These are phyloP conservation scores for Diplogasteroides magnus DNA, from an alignment of 1,140 invertebrate genomes.

Conservation along the genomic window DNA sequence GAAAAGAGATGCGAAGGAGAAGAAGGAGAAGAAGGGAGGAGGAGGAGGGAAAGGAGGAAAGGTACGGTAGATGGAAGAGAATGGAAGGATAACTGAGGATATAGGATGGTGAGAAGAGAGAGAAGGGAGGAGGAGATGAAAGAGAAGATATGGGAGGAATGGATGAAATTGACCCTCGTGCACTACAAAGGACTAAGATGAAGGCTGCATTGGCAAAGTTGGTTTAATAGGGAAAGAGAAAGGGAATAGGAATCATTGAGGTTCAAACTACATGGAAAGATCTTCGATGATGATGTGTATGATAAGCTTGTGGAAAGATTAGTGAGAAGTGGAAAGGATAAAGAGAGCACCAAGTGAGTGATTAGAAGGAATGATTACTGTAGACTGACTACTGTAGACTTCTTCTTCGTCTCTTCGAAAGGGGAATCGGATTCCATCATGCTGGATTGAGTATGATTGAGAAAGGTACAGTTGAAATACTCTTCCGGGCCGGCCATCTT, in stretches of 20 bases:
- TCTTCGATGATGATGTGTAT: conserved; percentile 21
- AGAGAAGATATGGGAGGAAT: conserved; percentile 25
- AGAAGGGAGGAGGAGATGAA: conserved; percentile 30
- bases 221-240: background rate
- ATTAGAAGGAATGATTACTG: no score
- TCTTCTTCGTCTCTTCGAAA: conserved; percentile 44
- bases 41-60: background rate
- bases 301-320: conserved; percentile 24
- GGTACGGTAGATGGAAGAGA: background rate
- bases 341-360: conserved; percentile 10
- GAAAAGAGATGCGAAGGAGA: conserved; percentile 46
- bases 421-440: conserved; percentile 55
- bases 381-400: no score
- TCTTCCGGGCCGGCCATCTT: conserved; percentile 50
- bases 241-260: conserved; percentile 17
- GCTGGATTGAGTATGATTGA: conserved; percentile 45
- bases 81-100: background rate
- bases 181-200: conserved; percentile 39
- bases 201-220: conserved; percentile 42
- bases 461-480: conserved; percentile 47
- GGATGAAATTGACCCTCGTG: conserved; percentile 43
- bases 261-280: conserved; percentile 45
- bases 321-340: conserved; percentile 6
- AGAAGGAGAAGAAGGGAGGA: conserved; percentile 45
- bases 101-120: no score